These are phyloP conservation scores for Aphelocoma californica DNA, from an alignment of 2,797 vertebrate species.

Conservation along the genomic window DNA sequence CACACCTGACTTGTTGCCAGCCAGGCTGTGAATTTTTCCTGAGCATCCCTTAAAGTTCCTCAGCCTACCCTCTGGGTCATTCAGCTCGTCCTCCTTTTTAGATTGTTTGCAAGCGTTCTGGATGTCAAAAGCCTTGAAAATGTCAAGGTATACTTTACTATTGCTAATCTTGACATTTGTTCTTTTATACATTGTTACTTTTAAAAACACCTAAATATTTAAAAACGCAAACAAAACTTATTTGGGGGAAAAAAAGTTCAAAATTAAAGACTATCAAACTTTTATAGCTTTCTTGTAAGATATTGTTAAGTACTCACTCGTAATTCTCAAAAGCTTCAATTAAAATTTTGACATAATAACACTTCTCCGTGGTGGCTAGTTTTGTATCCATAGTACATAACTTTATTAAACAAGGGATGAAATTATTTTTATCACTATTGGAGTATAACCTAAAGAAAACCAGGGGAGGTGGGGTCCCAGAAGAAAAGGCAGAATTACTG, in stretches of 20 bases:
- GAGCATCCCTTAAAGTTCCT: rapidly evolving
- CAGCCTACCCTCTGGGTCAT: not conserved
- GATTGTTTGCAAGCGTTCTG: not conserved
- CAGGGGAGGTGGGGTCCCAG: not conserved
- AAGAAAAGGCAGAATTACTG: not conserved
- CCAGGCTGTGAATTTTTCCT: not conserved
- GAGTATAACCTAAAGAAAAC: not conserved
- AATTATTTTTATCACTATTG: not conserved
- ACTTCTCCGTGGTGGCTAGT: not conserved
- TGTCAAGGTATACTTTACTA: not conserved
- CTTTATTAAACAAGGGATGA: not conserved
- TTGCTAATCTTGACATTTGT: not conserved
- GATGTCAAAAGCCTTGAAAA: not conserved
- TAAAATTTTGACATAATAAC: not conserved
- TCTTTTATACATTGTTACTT: not conserved
- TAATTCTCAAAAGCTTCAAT: not conserved
- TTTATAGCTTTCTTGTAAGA: not conserved
- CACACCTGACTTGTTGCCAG: not conserved
- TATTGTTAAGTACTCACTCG: not conserved
- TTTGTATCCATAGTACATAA: not conserved
- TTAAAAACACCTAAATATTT: not conserved
- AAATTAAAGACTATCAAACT: not conserved
- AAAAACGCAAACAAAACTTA: not conserved
- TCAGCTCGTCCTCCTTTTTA: not conserved
- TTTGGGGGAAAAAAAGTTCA: not conserved